phyloP scores from a whole-genome alignment of 2,888 invertebrate genomes.

The Carpatolechia fugitivella region DNA sequence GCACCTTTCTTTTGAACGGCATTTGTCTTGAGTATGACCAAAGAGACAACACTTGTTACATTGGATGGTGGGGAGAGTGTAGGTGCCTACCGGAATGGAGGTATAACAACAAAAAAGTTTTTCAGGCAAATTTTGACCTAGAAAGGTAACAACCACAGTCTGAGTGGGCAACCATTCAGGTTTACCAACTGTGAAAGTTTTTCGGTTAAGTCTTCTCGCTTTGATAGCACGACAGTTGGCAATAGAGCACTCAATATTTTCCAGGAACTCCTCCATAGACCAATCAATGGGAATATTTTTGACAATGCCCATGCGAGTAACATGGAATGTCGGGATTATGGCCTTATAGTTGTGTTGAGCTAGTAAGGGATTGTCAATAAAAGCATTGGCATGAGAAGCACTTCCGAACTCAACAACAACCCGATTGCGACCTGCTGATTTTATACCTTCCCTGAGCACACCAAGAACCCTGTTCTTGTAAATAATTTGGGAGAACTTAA shows the following conservation, averaged over 20 bases:
- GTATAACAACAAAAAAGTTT: constrained; percentile 9
- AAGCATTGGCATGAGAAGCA: constrained; percentile 16
- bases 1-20: constrained; percentile 27
- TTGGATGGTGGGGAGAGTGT: constrained; percentile 19
- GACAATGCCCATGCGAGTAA: constrained; percentile 13
- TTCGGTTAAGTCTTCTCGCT: constrained; percentile 17
- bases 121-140: constrained; percentile 12
- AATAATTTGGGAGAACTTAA: constrained; percentile 18
- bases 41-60: constrained; percentile 26
- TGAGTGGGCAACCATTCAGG: constrained; percentile 17
- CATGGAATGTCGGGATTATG: constrained; percentile 4
- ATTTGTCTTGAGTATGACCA: constrained; percentile 25
- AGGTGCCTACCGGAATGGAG: constrained; percentile 12
- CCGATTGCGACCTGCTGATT: constrained; percentile 18
- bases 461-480: constrained; percentile 11
- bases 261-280: background rate
- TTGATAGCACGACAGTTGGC: constrained; percentile 4
- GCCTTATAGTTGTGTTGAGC: constrained; percentile 4
- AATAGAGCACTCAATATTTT: background rate
- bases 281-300: constrained; percentile 7
- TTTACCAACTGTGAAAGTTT: background rate
- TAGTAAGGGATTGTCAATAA: constrained; percentile 9
- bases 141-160: constrained; percentile 16
- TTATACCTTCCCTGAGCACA: constrained; percentile 17
- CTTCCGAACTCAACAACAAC: constrained; percentile 14